These are phyloP conservation scores for Sycophila sp. DNA, from an alignment of 1,140 invertebrate species.

Conservation along the genomic window DNA sequence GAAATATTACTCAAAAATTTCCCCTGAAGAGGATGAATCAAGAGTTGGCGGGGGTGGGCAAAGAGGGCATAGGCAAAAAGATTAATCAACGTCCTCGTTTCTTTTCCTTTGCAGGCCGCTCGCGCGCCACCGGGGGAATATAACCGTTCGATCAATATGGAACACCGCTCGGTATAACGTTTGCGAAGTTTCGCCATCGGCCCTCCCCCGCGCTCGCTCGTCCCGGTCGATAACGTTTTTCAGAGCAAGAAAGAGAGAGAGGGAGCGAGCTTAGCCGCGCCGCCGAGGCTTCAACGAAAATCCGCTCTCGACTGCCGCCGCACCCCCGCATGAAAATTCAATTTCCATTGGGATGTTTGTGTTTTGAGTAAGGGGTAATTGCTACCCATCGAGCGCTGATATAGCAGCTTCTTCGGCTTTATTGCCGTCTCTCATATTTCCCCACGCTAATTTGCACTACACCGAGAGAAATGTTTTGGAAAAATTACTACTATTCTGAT, in stretches of 20 bases:
- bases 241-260: neutral
- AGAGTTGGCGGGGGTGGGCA: neutral
- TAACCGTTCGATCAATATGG: constrained; percentile 30
- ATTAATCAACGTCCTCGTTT: constrained; percentile 37
- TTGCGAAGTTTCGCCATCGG: constrained; percentile 13
- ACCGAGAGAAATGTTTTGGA: no score
- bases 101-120: neutral
- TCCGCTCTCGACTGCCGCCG: constrained; percentile 16
- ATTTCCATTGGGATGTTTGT: constrained; percentile 17
- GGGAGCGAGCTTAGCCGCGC: neutral
- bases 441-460: no score
- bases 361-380: no score
- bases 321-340: constrained; percentile 7
- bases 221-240: constrained; percentile 29
- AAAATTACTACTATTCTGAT: no score
- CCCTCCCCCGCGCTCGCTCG: no score
- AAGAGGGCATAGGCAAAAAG: constrained; percentile 10
- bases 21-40: neutral
- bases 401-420: no score
- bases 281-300: neutral
- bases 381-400: no score
- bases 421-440: no score
- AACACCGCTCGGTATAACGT: constrained; percentile 13
- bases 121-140: constrained; percentile 9
- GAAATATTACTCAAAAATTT: no score